Evolutionary conservation across 2,797 vertebrate species (phyloP).

Genomic region (Scolopax bukidnonensis): DNA sequence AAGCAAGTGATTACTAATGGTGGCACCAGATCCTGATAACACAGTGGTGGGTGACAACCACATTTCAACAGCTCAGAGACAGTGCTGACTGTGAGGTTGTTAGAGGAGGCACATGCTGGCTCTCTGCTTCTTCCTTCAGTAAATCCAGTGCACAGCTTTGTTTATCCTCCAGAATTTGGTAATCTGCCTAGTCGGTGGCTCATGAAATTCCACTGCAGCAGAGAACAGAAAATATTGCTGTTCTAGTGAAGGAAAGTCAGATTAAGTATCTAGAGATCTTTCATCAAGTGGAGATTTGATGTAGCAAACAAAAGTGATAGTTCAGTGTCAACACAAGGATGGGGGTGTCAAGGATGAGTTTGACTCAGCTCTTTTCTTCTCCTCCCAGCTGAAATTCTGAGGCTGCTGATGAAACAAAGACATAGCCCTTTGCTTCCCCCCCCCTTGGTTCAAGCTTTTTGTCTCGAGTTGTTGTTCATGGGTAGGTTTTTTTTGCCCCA

Average conservation of each 20-base stretch:
- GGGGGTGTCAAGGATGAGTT: background rate
- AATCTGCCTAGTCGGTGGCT: conserved; percentile 64
- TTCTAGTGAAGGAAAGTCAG: conserved; percentile 31
- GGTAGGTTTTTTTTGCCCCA: background rate
- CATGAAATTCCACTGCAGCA: conserved; percentile 59
- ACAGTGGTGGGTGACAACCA: conserved; percentile 12
- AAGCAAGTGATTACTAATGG: conserved; percentile 57
- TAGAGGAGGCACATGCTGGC: conserved; percentile 4
- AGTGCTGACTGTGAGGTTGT: conserved; percentile 15
- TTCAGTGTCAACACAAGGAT: background rate
- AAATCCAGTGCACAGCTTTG: conserved; percentile 54
- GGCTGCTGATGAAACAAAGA: background rate
- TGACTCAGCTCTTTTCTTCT: background rate
- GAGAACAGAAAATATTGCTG: conserved; percentile 19
- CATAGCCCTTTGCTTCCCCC: background rate
- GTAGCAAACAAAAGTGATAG: conserved; percentile 6
- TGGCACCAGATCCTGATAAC: conserved; percentile 52
- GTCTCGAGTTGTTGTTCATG: background rate
- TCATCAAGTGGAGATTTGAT: background rate
- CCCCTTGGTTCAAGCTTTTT: background rate
- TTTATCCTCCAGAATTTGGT: conserved; percentile 57
- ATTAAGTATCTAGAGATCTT: background rate
- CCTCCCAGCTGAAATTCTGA: background rate
- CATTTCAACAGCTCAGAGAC: conserved; percentile 51
- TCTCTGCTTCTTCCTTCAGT: conserved; percentile 31